These are phyloP conservation scores for Mythimna loreyi DNA, from an alignment of 2,888 invertebrate genomes.

Conservation along the genomic window DNA sequence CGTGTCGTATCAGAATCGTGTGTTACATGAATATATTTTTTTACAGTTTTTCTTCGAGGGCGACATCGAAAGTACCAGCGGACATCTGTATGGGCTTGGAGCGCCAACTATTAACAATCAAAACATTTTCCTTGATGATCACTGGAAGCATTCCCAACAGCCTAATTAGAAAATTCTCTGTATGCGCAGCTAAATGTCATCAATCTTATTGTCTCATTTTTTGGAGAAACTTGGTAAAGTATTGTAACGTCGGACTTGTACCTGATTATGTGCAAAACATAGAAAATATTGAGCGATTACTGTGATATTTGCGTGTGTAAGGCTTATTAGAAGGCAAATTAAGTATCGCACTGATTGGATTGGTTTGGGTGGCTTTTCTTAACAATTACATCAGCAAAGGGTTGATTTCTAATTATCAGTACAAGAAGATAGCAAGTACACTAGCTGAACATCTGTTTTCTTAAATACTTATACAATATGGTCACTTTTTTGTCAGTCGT, in stretches of 20 bases:
- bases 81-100: constrained; percentile 98
- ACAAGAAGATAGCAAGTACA: neutral
- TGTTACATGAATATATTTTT: neutral
- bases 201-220: constrained; percentile 62
- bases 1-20: no score
- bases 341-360: constrained; percentile 7
- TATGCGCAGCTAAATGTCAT: constrained; percentile 57
- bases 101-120: constrained; percentile 95
- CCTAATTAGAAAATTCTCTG: constrained; percentile 24
- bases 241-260: constrained; percentile 51
- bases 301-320: constrained; percentile 63
- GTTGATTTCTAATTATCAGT: constrained; percentile 21
- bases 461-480: neutral
- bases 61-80: constrained; percentile 99
- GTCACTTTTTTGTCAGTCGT: neutral
- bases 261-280: constrained; percentile 60
- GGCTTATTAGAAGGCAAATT: constrained; percentile 27
- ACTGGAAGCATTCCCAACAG: constrained; percentile 92
- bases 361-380: constrained; percentile 6
- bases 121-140: constrained; percentile 92
- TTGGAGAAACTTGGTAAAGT: constrained; percentile 61
- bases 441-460: neutral
- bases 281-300: constrained; percentile 49
- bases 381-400: constrained; percentile 4
- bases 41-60: constrained; percentile 99